phyloP scores from a whole-genome alignment of 2,113 vertebrate genomes.

The Hyperoodon ampullatus region DNA sequence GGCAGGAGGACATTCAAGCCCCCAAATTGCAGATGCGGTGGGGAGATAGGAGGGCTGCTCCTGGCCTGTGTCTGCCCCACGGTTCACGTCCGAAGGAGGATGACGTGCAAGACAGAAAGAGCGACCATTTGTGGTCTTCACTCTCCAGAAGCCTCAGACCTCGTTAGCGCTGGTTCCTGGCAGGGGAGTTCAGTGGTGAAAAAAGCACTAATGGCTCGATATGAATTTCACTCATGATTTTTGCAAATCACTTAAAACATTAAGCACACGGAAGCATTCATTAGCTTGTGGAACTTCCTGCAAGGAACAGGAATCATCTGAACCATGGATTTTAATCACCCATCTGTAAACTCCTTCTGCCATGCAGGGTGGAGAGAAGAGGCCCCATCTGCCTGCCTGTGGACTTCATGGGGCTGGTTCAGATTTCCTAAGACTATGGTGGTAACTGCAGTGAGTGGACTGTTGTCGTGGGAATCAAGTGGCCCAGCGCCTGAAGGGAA shows the following conservation, averaged over 20 bases:
- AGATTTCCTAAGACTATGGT: slow-evolving; percentile 56
- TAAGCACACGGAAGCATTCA: slow-evolving; percentile 43
- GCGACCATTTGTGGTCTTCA: neutral
- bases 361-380: neutral
- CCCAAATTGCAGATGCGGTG: rapidly evolving
- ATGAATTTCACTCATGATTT: slow-evolving; percentile 55
- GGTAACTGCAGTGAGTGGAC: slow-evolving; percentile 43
- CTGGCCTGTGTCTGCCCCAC: neutral
- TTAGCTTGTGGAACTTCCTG: slow-evolving; percentile 2
- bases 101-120: slow-evolving; percentile 21
- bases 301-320: slow-evolving; percentile 51
- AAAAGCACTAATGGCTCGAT: slow-evolving; percentile 31
- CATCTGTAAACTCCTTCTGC: slow-evolving; percentile 29
- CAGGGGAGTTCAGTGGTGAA: slow-evolving; percentile 14
- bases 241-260: slow-evolving; percentile 61
- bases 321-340: slow-evolving; percentile 48
- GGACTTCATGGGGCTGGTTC: slow-evolving; percentile 56
- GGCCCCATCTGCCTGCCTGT: neutral
- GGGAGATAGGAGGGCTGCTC: neutral
- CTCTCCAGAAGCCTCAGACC: slow-evolving; percentile 39
- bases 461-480: slow-evolving; percentile 70
- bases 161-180: neutral
- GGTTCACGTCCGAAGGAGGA: neutral
- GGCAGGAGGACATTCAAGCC: neutral
- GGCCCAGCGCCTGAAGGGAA: slow-evolving; percentile 49